These are phyloP conservation scores for Zhuqinia jingwanae DNA, from an alignment of 2,888 invertebrate genomes.

Conservation along the genomic window DNA sequence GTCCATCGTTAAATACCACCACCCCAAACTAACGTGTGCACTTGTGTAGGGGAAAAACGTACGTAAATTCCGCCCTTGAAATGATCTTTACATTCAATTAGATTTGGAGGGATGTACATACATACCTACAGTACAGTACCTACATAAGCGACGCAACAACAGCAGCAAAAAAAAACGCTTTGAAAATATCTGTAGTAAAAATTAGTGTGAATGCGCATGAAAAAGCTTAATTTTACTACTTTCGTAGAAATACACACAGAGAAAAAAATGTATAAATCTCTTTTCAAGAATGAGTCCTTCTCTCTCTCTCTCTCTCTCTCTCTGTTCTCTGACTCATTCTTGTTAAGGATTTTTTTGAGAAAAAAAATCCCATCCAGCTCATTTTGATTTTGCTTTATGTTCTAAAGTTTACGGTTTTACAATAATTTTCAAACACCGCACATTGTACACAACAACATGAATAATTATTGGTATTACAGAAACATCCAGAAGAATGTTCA, in stretches of 20 bases:
- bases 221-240: conserved; percentile 9
- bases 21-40: conserved; percentile 31
- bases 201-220: not conserved
- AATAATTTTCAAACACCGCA: conserved; percentile 10
- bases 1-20: not conserved
- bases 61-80: conserved; percentile 58
- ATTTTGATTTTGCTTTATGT: conserved; percentile 40
- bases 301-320: no score
- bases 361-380: conserved; percentile 29
- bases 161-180: conserved; percentile 30
- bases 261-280: not conserved
- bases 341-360: conserved; percentile 1
- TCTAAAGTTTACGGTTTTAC: conserved; percentile 26
- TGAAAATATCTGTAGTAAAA: conserved; percentile 4
- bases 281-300: conserved; percentile 5
- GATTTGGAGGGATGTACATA: conserved; percentile 34
- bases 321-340: conserved; percentile 29
- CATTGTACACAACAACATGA: not conserved
- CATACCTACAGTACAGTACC: not conserved
- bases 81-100: conserved; percentile 57
- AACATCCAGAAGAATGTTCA: conserved; percentile 31
- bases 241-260: not conserved
- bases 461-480: not conserved
- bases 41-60: conserved; percentile 17
- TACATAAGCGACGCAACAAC: not conserved